A percentile compares a stretch with the other conserved stretches of the same genome.
phyloP scores from a whole-genome alignment of 2,797 vertebrate genomes.

The Chelmon rostratus region DNA sequence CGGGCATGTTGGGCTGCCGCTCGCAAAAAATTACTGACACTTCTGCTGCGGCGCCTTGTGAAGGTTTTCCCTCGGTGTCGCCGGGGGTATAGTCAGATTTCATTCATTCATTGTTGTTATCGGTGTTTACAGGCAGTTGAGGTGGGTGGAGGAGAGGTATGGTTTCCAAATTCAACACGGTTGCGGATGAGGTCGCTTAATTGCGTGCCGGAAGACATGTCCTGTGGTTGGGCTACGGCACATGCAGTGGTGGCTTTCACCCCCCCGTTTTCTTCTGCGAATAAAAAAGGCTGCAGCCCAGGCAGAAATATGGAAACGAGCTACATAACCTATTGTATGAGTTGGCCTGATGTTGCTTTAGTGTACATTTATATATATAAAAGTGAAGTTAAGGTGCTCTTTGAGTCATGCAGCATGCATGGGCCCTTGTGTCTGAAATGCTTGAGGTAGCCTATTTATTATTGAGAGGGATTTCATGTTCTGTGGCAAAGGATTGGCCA shows the following conservation, averaged over 20 bases:
- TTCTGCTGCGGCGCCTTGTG: slow-evolving; percentile 51
- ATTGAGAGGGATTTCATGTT: slow-evolving; percentile 77
- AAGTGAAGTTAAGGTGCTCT: slow-evolving; percentile 72
- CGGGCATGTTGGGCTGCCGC: slow-evolving; percentile 37
- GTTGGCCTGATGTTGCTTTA: slow-evolving; percentile 32
- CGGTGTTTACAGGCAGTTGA: slow-evolving; percentile 59
- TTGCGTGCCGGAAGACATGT: slow-evolving; percentile 81
- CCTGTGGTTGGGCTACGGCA: slow-evolving; percentile 67
- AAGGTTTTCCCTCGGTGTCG: slow-evolving; percentile 26
- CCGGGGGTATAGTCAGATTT: slow-evolving; percentile 5
- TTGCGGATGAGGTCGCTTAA: slow-evolving; percentile 78
- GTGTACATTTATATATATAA: slow-evolving; percentile 10
- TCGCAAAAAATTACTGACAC: slow-evolving; percentile 67
- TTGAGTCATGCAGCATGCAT: slow-evolving; percentile 63
- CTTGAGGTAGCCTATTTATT: slow-evolving; percentile 76
- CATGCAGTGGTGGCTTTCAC: slow-evolving; percentile 48
- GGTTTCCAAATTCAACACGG: slow-evolving; percentile 65
- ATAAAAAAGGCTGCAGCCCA: slow-evolving; percentile 46
- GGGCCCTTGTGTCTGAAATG: slow-evolving; percentile 65
- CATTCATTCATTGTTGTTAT: slow-evolving; percentile 34
- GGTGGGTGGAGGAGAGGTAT: slow-evolving; percentile 60
- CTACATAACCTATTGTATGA: slow-evolving; percentile 54
- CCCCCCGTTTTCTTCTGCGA: slow-evolving; percentile 9
- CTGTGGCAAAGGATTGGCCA: slow-evolving; percentile 69
- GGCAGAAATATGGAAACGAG: slow-evolving; percentile 38